Base-by-base conservation (phyloP, 1,140 invertebrate species). In the Eupristina koningsbergeri region DNA sequence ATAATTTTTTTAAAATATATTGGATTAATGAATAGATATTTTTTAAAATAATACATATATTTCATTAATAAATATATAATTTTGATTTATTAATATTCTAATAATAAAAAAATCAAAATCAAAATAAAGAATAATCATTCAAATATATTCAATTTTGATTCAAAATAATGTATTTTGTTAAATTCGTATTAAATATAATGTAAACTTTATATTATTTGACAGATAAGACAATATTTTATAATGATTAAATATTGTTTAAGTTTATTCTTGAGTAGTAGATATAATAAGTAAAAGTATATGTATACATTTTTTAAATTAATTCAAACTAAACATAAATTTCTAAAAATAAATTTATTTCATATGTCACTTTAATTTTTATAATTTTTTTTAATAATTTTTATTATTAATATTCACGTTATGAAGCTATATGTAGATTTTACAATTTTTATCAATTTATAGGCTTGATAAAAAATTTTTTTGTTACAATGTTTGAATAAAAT, bases 31-130 rank as follows among this genome's bases (percentile, higher is more conserved):
- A 34, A 36, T 6, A n/a, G 11, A 73, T 6, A 26, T 39, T 22
- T 45, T 45, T 31, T 45, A 41, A 41, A 73, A 73, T 3, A 73
- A 45, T 45, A 45, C 13, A 13, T 45, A 36, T 17, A 13, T 22
- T 69, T 36, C 6, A 47, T 47, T 47, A 26, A n/a, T 1, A 39
- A 74, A 47, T 39, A 47, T 74, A 29, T 74, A 13, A 45, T 79
- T 79, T 45, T 15, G 29, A 39, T 36, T 69, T 69, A 22, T 69
- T 69, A 39, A 69, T 36, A 36, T 13, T n/a, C 39, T 39, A 69
- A 17, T 69, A 63, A 61, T 64, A 61, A 77, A 61, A 13, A 31
- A 41, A 36, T 61, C n/a, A 61, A 77, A 45, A 39, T 36, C 61
- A 3, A 71, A 71, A n/a, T 41, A 71, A 41, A 71, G n/a, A 0